phyloP scores from a whole-genome alignment of 2,888 invertebrate species.

The Cheilosia soror region DNA sequence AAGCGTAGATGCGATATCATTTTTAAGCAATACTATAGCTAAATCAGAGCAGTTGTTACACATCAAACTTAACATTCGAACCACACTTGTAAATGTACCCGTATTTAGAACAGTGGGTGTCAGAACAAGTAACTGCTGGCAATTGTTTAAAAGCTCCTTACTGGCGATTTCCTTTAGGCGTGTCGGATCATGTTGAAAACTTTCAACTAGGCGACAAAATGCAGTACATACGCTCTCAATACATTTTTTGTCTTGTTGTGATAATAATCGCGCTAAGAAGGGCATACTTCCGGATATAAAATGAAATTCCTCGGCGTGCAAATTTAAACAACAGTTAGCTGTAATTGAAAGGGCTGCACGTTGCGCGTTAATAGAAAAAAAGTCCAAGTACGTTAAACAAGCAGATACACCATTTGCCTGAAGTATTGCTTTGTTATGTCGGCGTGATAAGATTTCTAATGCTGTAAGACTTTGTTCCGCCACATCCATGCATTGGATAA shows the following conservation, averaged over 20 bases:
- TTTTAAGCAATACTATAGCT: conserved; percentile 95
- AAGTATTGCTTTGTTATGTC: conserved; percentile 98
- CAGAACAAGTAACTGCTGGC: conserved; percentile 95
- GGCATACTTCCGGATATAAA: conserved; percentile 95
- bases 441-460: conserved; percentile 96
- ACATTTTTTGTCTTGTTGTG: conserved; percentile 97
- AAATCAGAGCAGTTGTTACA: conserved; percentile 97
- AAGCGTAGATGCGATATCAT: conserved; percentile 97
- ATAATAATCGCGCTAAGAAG: conserved; percentile 90
- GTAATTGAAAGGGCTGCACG: conserved; percentile 97
- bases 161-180: conserved; percentile 97
- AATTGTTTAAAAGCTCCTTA: conserved; percentile 92
- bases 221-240: conserved; percentile 98
- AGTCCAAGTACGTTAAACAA: conserved; percentile 98
- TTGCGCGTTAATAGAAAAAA: conserved; percentile 99
- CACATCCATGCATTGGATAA: conserved; percentile 99
- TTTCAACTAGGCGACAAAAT: conserved; percentile 97
- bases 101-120: conserved; percentile 98
- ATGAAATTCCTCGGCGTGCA: conserved; percentile 97
- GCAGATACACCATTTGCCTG: conserved; percentile 98
- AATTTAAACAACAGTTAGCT: conserved; percentile 98
- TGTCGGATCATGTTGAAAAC: conserved; percentile 95
- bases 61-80: conserved; percentile 98
- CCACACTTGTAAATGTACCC: conserved; percentile 97
- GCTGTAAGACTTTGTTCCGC: conserved; percentile 99